Percentiles rank a stretch among this genome's conserved stretches.
Conservation (phyloP, 2,113 vertebrate genomes). For the Datnioides undecimradiatus region DNA sequence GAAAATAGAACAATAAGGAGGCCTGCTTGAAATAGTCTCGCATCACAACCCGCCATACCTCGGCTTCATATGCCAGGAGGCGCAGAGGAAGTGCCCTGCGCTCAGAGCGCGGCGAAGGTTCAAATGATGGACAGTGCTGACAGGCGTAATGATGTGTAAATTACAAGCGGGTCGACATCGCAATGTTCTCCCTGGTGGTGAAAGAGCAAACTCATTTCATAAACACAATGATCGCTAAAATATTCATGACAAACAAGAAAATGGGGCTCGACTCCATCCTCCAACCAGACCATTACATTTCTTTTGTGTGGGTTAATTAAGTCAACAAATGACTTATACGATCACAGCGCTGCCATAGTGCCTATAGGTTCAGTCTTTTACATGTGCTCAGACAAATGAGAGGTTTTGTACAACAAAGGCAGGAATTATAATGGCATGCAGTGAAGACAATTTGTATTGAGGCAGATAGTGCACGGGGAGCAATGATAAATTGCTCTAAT, state of each 20-base stretch:
- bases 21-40: slow-evolving; percentile 71
- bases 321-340: slow-evolving; percentile 72
- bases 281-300: slow-evolving; percentile 67
- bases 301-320: slow-evolving; percentile 78
- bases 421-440: slow-evolving; percentile 56
- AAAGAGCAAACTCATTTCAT: slow-evolving; percentile 76
- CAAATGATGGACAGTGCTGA: slow-evolving; percentile 61
- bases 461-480: slow-evolving; percentile 44
- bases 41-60: slow-evolving; percentile 52
- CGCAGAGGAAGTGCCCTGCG: not conserved
- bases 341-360: slow-evolving; percentile 41
- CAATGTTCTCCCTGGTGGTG: slow-evolving; percentile 62
- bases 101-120: slow-evolving; percentile 48
- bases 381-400: slow-evolving; percentile 68
- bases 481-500: slow-evolving; percentile 68
- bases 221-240: slow-evolving; percentile 78
- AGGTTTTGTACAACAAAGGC: slow-evolving; percentile 66
- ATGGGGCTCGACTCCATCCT: slow-evolving; percentile 71
- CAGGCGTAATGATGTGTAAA: slow-evolving; percentile 73
- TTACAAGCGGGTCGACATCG: slow-evolving; percentile 56
- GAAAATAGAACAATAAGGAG: slow-evolving; percentile 81
- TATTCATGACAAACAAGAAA: slow-evolving; percentile 83
- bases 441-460: slow-evolving; percentile 58
- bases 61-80: slow-evolving; percentile 38
- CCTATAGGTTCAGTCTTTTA: slow-evolving; percentile 59